phyloP scores from a whole-genome alignment of 2,888 invertebrate species.

The Brachypalpus laphriformis region DNA sequence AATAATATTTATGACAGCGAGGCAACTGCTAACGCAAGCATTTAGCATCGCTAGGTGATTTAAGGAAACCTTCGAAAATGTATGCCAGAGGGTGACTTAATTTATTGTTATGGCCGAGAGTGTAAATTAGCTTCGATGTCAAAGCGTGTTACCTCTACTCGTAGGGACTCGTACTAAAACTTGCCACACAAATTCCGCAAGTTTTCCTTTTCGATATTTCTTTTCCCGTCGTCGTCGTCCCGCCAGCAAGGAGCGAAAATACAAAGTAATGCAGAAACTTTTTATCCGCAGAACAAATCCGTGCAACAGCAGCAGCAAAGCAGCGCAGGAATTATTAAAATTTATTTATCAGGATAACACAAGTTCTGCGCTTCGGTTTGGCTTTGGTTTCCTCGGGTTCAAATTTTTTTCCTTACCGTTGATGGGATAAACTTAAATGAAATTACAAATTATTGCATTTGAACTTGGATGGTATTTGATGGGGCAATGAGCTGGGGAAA shows the following conservation, averaged over 20 bases:
- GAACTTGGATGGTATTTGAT: slow-evolving; percentile 57
- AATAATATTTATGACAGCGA: slow-evolving; percentile 73
- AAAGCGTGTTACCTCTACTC: slow-evolving; percentile 21
- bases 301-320: slow-evolving; percentile 44
- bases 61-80: slow-evolving; percentile 71
- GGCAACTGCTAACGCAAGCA: slow-evolving; percentile 67
- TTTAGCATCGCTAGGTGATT: slow-evolving; percentile 63
- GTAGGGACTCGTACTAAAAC: slow-evolving; percentile 25
- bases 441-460: slow-evolving; percentile 73
- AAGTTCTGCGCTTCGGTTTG: slow-evolving; percentile 53
- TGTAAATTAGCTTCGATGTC: slow-evolving; percentile 73
- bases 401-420: slow-evolving; percentile 30
- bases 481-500: slow-evolving; percentile 23
- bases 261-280: slow-evolving; percentile 70
- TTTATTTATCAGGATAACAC: slow-evolving; percentile 71
- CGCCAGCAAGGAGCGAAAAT: slow-evolving; percentile 10
- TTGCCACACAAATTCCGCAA: slow-evolving; percentile 64
- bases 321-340: slow-evolving; percentile 67
- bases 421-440: slow-evolving; percentile 71
- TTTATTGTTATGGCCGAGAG: slow-evolving; percentile 67
- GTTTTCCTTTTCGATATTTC: slow-evolving; percentile 36
- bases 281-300: slow-evolving; percentile 53
- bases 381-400: slow-evolving; percentile 29
- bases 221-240: not conserved
- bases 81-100: slow-evolving; percentile 61